A percentile compares a stretch with the other conserved stretches of the same genome.
Evolutionary conservation across 1,140 invertebrate species (phyloP).

Genomic region (Drosophila gunungcola): DNA sequence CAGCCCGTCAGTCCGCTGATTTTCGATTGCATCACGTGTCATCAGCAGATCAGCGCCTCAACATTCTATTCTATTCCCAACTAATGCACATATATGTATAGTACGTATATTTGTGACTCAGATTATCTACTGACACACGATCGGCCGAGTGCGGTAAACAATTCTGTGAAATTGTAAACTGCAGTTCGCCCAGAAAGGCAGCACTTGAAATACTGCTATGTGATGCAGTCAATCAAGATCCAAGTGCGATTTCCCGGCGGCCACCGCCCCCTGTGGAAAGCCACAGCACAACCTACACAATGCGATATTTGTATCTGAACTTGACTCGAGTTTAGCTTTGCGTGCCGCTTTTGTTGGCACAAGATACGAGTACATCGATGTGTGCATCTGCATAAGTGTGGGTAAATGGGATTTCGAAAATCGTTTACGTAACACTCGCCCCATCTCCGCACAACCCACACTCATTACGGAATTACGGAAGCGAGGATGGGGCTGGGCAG

Average conservation of each 20-base stretch:
- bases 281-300: constrained; percentile 36
- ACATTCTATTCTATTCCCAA: constrained; percentile 10
- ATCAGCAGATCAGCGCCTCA: constrained; percentile 19
- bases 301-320: constrained; percentile 57
- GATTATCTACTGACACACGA: constrained; percentile 35
- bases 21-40: constrained; percentile 45
- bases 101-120: constrained; percentile 30
- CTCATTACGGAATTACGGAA: constrained; percentile 16
- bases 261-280: constrained; percentile 19
- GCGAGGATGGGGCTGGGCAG: constrained; percentile 26
- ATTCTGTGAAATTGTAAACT: constrained; percentile 68
- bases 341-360: constrained; percentile 66
- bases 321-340: constrained; percentile 64
- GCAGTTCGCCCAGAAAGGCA: constrained; percentile 12
- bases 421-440: constrained; percentile 63
- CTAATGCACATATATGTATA: constrained; percentile 6
- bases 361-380: constrained; percentile 49
- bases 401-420: constrained; percentile 66
- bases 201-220: constrained; percentile 30
- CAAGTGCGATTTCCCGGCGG: constrained; percentile 29
- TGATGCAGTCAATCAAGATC: constrained; percentile 63
- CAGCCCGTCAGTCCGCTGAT: constrained; percentile 29
- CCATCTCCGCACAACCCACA: constrained; percentile 16
- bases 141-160: constrained; percentile 55
- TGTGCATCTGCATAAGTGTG: constrained; percentile 21